A percentile compares a stretch with the other conserved stretches of the same genome.
Evolutionary conservation across 2,888 invertebrate genomes (phyloP).

Genomic region (Exocentrus adspersus): DNA sequence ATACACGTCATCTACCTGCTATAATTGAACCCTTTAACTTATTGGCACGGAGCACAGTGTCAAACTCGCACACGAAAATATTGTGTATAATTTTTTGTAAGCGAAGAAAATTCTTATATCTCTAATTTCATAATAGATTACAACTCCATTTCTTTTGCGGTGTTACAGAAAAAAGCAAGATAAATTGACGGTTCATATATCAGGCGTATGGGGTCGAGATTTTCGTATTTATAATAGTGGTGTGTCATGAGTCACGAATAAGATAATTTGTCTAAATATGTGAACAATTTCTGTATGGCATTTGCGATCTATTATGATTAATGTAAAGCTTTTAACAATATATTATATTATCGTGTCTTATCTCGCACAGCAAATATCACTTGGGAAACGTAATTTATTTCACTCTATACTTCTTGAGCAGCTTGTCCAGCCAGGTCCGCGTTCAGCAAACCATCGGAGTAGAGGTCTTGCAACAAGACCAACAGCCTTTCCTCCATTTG

Average conservation of each 20-base stretch:
- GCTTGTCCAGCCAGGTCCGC: conserved; percentile 48
- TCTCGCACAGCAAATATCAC: conserved; percentile 36
- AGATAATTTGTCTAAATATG: too few relatives aligned
- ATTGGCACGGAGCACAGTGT: conserved; percentile 46
- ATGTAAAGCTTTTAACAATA: conserved; percentile 18
- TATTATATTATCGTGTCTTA: conserved; percentile 12
- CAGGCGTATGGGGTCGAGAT: background rate
- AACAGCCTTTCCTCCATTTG: conserved; percentile 79
- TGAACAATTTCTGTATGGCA: too few relatives aligned
- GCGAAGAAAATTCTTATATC: conserved; percentile 18
- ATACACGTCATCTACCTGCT: conserved; percentile 7
- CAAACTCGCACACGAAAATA: conserved; percentile 34
- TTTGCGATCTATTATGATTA: conserved; percentile 17
- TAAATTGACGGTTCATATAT: background rate
- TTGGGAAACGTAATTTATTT: background rate
- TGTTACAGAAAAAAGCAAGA: background rate
- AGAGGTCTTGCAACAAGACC: conserved; percentile 78
- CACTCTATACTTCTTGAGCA: conserved; percentile 34
- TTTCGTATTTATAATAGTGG: background rate
- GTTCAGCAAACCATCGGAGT: conserved; percentile 74
- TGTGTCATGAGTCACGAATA: background rate
- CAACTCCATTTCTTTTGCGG: background rate
- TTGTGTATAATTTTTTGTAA: conserved; percentile 29
- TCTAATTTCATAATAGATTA: conserved; percentile 13
- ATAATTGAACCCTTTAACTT: conserved; percentile 19